Evolutionary conservation across 2,797 vertebrate species (phyloP).

Genomic region (Xiphophorus birchmanni): DNA sequence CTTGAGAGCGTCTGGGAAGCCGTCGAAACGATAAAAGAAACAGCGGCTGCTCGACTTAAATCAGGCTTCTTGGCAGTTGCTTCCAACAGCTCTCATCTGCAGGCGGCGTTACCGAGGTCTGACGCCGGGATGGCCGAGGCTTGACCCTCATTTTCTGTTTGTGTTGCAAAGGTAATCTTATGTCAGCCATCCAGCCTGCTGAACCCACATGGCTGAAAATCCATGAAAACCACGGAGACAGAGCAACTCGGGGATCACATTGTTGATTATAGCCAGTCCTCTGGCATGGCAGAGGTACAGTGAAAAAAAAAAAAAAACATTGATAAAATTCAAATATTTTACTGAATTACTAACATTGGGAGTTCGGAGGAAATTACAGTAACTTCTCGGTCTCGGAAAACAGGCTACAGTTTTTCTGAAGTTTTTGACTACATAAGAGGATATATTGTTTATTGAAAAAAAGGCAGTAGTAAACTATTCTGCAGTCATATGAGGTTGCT

Average conservation of each 20-base stretch:
- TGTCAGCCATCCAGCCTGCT: slow-evolving; percentile 38
- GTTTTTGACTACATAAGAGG: background rate
- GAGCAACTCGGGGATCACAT: background rate
- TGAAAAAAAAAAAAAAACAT: background rate
- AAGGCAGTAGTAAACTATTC: background rate
- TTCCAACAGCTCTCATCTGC: slow-evolving; percentile 53
- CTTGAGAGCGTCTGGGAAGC: slow-evolving; percentile 28
- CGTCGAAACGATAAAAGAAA: slow-evolving; percentile 35
- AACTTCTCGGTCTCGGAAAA: background rate
- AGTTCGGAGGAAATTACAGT: background rate
- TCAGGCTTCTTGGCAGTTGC: slow-evolving; percentile 41
- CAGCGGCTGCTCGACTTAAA: slow-evolving; percentile 35
- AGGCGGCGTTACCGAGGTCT: slow-evolving; percentile 39
- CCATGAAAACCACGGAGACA: background rate
- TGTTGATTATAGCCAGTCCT: background rate
- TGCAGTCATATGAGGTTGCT: background rate
- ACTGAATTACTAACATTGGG: background rate
- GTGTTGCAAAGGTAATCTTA: slow-evolving; percentile 32
- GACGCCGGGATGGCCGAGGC: slow-evolving; percentile 34
- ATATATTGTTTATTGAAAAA: background rate
- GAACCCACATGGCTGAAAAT: slow-evolving; percentile 18
- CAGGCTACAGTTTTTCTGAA: background rate
- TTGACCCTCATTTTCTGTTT: slow-evolving; percentile 58
- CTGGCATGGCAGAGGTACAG: background rate
- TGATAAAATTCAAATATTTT: background rate